Evolutionary conservation across 2,888 invertebrate genomes (phyloP).

Genomic region (Xylota segnis): DNA sequence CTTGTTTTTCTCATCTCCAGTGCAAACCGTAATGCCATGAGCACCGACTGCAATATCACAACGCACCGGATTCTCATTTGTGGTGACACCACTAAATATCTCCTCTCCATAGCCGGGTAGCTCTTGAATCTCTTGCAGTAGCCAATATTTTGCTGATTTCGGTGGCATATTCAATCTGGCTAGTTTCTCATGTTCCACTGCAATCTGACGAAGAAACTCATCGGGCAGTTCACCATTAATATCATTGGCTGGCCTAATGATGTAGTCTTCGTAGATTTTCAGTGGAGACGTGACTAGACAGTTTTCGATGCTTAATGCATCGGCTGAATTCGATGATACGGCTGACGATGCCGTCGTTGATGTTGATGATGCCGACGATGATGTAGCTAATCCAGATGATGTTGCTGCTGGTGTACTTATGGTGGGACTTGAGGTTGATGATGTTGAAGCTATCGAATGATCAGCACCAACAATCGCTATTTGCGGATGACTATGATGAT

Average conservation of each 20-base stretch:
- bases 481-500: conserved; percentile 56
- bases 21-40: conserved; percentile 91
- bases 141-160: conserved; percentile 93
- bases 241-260: conserved; percentile 80
- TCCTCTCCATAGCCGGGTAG: conserved; percentile 94
- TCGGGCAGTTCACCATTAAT: conserved; percentile 79
- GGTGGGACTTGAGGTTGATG: conserved; percentile 62
- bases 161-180: conserved; percentile 87
- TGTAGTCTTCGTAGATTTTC: conserved; percentile 82
- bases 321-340: conserved; percentile 47
- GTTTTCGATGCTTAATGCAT: conserved; percentile 77
- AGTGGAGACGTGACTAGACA: conserved; percentile 80
- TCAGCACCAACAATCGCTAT: conserved; percentile 25
- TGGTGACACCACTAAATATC: conserved; percentile 89
- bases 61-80: conserved; percentile 82
- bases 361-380: conserved; percentile 72
- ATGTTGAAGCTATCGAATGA: conserved; percentile 69
- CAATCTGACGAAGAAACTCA: conserved; percentile 82
- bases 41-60: conserved; percentile 91
- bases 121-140: conserved; percentile 92
- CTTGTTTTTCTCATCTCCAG: conserved; percentile 87
- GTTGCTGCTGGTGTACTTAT: conserved; percentile 44
- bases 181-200: conserved; percentile 83
- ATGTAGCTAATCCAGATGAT: conserved; percentile 52
- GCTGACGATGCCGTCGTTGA: conserved; percentile 67